Evolutionary conservation across 2,797 vertebrate genomes (phyloP), one percentile per base, ranked within the genome.

Genomic region (Lacerta bilineata): DNA sequence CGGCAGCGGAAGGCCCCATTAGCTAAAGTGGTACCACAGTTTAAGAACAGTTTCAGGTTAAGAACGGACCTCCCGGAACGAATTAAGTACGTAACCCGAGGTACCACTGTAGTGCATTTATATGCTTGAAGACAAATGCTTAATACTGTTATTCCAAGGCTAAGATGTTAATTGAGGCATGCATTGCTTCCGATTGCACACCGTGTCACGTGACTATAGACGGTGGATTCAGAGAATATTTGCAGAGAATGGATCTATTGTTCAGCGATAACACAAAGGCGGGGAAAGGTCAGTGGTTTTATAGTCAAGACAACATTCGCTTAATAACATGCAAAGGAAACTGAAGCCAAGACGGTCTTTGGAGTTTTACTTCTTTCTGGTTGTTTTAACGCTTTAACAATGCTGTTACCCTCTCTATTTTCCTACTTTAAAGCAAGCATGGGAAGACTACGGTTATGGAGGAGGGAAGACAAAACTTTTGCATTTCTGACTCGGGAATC

Each of bases 111-210:
- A 33, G 33, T 33, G 33, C 33, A 33, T 33, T 33, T 33, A 90
- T 80, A 6, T 55, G 43, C 89, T 43, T 11, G 87, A 71, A 74
- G 90, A 61, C 18, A 61, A 23, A 61, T 39, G 36, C 84, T 90
- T 5, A 43, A 43, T 75, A 87, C 36, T 64, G 80, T 92, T 92
- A 91, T 91, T 94, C 69, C 87, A 91, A 92, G 91, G 94, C 85
- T 91, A 90, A 68, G 86, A 91, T 8, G 0, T 74, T 92, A 89
- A 91, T 39, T 93, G 89, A 93, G 89, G 88, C 94, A 94, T 93
- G 94, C 94, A 95, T 94, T 88, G 91, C 80, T 92, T 74, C 74
- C 89, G 91, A 93, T 95, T 93, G 92, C 84, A 92, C 80, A 85
- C 27, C 88, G 91, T 92, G 90, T 84, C 92, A 92, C 80, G 83